These are phyloP conservation scores for Crotophaga sulcirostris DNA, from an alignment of 2,113 vertebrate genomes.

Conservation along the genomic window DNA sequence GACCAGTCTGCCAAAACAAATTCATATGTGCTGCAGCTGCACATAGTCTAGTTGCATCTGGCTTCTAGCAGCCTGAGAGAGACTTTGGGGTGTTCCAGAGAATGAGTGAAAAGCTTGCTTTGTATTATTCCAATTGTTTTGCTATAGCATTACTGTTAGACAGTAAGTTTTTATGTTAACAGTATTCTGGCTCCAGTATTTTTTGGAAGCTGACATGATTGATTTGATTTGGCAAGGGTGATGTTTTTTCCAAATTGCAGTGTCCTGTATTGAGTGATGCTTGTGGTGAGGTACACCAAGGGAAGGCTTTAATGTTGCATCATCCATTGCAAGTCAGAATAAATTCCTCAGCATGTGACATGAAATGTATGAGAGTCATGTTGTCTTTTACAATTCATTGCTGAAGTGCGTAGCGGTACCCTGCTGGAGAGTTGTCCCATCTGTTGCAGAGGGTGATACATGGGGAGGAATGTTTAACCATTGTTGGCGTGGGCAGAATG, in stretches of 20 bases:
- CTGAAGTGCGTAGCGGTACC: not conserved
- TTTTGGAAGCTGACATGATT: not conserved
- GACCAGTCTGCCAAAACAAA: not conserved
- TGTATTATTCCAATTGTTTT: not conserved
- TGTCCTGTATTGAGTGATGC: not conserved
- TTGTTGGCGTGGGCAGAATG: not conserved
- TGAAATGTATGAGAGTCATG: not conserved
- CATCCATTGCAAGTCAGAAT: not conserved
- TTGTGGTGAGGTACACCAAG: not conserved
- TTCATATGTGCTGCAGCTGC: not conserved
- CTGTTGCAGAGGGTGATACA: not conserved
- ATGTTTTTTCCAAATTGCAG: not conserved
- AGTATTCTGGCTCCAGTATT: not conserved
- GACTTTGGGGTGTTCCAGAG: not conserved
- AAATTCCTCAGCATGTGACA: not conserved
- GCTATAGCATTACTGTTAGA: not conserved
- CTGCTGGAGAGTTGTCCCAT: not conserved
- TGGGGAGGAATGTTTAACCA: not conserved
- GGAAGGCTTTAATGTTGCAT: not conserved
- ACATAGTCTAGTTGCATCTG: not conserved
- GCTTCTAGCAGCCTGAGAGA: not conserved
- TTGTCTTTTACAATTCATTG: not conserved
- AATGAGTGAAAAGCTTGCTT: not conserved
- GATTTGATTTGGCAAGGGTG: not conserved
- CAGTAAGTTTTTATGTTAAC: not conserved